Evolutionary conservation across 2,888 invertebrate genomes (phyloP).

Genomic region (Leptura quadrifasciata): DNA sequence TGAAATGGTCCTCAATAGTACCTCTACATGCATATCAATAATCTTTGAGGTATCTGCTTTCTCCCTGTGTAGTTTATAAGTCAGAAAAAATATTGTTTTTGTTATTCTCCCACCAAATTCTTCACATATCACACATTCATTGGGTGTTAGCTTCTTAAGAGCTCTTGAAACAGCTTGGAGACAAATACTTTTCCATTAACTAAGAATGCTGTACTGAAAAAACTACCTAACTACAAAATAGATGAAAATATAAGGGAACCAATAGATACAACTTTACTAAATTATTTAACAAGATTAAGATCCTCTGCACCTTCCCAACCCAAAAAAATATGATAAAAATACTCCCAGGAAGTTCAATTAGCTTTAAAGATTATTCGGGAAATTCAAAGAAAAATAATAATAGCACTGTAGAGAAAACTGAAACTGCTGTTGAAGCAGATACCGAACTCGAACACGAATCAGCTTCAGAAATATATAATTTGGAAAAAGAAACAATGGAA

Average conservation of each 20-base stretch:
- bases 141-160: neutral
- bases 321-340: too few relatives aligned
- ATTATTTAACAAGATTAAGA: neutral
- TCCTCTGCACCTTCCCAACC: too few relatives aligned
- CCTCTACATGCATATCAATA: neutral
- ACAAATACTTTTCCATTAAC: neutral
- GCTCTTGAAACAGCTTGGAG: neutral
- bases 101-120: too few relatives aligned
- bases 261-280: neutral
- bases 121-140: too few relatives aligned
- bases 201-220: neutral
- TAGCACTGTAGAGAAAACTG: too few relatives aligned
- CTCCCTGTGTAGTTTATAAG: neutral
- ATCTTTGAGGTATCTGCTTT: neutral
- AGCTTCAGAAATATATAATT: too few relatives aligned
- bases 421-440: too few relatives aligned
- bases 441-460: too few relatives aligned
- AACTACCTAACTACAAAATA: neutral
- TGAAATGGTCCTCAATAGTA: neutral
- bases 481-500: too few relatives aligned
- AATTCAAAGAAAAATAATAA: too few relatives aligned
- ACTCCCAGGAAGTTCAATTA: too few relatives aligned
- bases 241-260: neutral
- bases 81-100: neutral
- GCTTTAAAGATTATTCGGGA: too few relatives aligned